Conservation (phyloP, 2,113 vertebrate species). For the Galbula dea region DNA sequence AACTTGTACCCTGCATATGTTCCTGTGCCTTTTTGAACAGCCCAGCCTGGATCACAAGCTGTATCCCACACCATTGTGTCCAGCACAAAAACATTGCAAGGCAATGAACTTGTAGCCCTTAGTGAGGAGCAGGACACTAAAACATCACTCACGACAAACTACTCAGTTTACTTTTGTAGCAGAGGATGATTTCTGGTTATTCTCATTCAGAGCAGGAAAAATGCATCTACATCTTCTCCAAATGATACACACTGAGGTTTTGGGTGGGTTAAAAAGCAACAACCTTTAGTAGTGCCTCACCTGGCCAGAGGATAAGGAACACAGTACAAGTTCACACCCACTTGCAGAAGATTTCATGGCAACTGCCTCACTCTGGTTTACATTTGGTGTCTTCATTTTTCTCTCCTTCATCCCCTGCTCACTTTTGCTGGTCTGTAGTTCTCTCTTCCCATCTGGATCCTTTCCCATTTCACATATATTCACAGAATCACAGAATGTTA, state of each 20-base stretch:
- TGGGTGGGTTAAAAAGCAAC: neutral
- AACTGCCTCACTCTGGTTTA: neutral
- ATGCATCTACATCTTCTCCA: neutral
- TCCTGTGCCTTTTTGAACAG: neutral
- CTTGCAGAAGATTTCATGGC: neutral
- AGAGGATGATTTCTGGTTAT: neutral
- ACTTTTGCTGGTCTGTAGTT: neutral
- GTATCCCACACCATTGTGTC: neutral
- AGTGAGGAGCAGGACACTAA: neutral
- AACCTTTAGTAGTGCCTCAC: neutral
- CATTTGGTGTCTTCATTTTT: neutral
- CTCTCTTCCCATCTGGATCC: conserved; percentile 32
- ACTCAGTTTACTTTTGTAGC: neutral
- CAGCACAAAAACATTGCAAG: neutral
- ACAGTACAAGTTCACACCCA: neutral
- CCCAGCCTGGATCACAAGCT: neutral
- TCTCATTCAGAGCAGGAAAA: neutral
- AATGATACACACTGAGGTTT: neutral
- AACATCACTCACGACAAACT: neutral
- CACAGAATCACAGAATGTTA: no score
- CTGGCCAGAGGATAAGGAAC: neutral
- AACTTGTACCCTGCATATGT: neutral
- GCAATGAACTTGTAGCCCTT: neutral
- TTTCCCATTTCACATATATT: neutral
- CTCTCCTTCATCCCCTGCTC: conserved; percentile 29